Evolutionary conservation across 2,113 vertebrate genomes (phyloP).

Genomic region (Piprites chloris): DNA sequence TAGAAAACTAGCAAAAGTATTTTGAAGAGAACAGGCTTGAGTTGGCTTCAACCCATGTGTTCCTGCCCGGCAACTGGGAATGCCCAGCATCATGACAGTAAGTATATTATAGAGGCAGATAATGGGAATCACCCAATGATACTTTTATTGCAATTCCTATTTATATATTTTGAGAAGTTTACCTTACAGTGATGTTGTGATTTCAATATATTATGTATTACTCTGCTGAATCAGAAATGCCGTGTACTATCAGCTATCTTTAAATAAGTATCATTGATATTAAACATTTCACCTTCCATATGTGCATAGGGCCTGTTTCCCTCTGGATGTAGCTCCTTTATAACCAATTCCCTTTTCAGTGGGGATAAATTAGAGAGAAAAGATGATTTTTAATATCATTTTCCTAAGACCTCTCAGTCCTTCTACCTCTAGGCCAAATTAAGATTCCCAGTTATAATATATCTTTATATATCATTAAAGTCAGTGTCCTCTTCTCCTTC

Average conservation of each 20-base stretch:
- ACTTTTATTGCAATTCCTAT: background rate
- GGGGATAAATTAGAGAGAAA: background rate
- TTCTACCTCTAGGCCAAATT: background rate
- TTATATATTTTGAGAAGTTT: background rate
- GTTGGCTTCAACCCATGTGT: background rate
- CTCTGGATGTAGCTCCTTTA: background rate
- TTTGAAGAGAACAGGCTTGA: background rate
- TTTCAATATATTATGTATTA: background rate
- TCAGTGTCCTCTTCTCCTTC: background rate
- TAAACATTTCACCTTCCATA: background rate
- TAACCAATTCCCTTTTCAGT: background rate
- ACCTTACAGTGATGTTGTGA: background rate
- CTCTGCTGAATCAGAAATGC: background rate
- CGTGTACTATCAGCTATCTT: background rate
- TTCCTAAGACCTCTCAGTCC: background rate
- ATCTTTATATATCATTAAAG: background rate
- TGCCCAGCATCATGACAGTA: rapidly evolving
- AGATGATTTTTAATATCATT: background rate
- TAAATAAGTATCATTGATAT: background rate
- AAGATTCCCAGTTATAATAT: background rate
- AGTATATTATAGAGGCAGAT: background rate
- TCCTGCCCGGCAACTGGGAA: rapidly evolving
- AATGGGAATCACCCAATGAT: background rate
- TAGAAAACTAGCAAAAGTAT: background rate
- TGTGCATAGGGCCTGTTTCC: background rate